Evolutionary conservation across 2,888 invertebrate genomes (phyloP).

Genomic region (Doris montereyensis): DNA sequence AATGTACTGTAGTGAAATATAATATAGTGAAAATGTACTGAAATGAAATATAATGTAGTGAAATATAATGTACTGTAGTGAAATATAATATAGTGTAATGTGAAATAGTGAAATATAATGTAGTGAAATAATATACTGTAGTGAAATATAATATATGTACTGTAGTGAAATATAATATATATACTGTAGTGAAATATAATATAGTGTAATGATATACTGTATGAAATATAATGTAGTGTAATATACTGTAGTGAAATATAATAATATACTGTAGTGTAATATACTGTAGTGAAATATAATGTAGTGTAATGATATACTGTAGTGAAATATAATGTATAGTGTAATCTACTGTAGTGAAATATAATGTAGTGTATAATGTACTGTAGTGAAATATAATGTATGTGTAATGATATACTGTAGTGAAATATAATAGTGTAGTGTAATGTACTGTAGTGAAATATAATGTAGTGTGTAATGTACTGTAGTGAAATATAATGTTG

Average conservation of each 20-base stretch:
- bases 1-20: too few relatives aligned
- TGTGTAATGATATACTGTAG: conserved; percentile 14
- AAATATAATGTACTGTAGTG: conserved; percentile 6
- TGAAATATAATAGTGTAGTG: neutral
- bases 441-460: neutral
- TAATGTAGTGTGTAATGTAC: too few relatives aligned
- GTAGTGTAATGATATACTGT: neutral
- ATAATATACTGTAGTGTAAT: too few relatives aligned
- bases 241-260: too few relatives aligned
- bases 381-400: conserved; percentile 9
- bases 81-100: neutral
- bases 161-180: conserved; percentile 16
- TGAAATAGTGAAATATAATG: neutral
- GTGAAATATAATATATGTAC: neutral
- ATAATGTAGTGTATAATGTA: neutral
- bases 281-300: too few relatives aligned
- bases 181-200: too few relatives aligned
- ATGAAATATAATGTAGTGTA: conserved; percentile 1
- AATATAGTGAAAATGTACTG: neutral
- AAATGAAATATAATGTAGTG: too few relatives aligned
- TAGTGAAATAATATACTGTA: neutral
- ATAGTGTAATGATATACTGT: conserved; percentile 8
- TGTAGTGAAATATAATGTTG: too few relatives aligned
- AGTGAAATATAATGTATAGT: conserved; percentile 19
- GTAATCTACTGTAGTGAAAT: neutral